phyloP scores from a whole-genome alignment of 2,888 invertebrate genomes.

The Cyclophora albipunctata region DNA sequence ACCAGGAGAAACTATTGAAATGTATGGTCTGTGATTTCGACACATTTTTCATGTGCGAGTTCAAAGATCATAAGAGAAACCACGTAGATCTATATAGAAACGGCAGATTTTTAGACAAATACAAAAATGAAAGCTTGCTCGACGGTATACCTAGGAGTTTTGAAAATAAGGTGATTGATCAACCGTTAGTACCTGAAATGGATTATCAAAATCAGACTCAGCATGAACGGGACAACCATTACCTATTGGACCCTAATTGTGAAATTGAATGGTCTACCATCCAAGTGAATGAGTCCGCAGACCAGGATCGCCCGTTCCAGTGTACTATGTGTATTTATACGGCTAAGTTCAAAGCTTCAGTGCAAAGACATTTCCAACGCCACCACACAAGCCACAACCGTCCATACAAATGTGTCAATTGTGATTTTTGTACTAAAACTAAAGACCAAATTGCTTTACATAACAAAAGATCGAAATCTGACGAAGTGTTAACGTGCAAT shows the following conservation, averaged over 20 bases:
- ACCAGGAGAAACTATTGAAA: constrained; percentile 26
- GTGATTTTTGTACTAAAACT: constrained; percentile 55
- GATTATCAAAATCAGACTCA: constrained; percentile 2
- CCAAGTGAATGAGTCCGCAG: constrained; percentile 36
- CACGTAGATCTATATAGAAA: constrained; percentile 19
- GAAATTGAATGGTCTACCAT: constrained; percentile 45
- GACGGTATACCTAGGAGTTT: neutral
- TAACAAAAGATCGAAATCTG: constrained; percentile 43
- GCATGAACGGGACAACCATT: constrained; percentile 30
- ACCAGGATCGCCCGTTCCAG: constrained; percentile 40
- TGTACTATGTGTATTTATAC: constrained; percentile 44
- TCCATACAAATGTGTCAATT: constrained; percentile 51
- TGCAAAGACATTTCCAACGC: constrained; percentile 52
- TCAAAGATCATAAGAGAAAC: constrained; percentile 37
- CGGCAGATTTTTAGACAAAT: neutral
- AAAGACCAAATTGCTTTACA: constrained; percentile 54
- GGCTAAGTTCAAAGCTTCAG: constrained; percentile 50
- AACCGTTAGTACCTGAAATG: neutral
- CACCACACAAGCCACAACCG: constrained; percentile 44
- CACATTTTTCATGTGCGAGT: constrained; percentile 43
- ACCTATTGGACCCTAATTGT: constrained; percentile 34
- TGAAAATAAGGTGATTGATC: neutral
- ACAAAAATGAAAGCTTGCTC: neutral
- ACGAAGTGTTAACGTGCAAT: constrained; percentile 25
- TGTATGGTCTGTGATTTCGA: constrained; percentile 42